These are phyloP conservation scores for Lycocorax pyrrhopterus DNA, from an alignment of 2,113 vertebrate genomes.

Conservation along the genomic window DNA sequence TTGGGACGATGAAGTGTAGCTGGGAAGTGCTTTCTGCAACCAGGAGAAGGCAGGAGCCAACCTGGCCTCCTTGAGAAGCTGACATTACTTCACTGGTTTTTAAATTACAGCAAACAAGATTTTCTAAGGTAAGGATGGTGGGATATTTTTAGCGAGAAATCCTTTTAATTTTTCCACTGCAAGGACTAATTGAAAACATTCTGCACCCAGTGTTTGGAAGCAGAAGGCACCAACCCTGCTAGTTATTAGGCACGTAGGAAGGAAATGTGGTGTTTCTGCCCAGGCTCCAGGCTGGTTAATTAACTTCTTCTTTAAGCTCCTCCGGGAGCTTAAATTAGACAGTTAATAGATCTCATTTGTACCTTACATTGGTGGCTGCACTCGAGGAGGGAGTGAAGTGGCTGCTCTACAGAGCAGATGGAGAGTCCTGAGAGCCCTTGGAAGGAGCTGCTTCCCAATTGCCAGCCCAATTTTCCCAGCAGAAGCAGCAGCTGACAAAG, in stretches of 20 bases:
- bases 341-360: slow-evolving; percentile 10
- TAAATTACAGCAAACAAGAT: background rate
- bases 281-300: slow-evolving; percentile 40
- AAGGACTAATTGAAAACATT: slow-evolving; percentile 31
- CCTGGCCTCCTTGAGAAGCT: background rate
- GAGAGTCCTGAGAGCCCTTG: background rate
- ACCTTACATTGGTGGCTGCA: background rate
- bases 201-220: background rate
- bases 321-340: slow-evolving; percentile 33
- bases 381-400: background rate
- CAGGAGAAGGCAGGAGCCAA: slow-evolving; percentile 8
- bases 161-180: background rate
- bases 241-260: background rate
- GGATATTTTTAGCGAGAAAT: slow-evolving; percentile 35
- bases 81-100: background rate
- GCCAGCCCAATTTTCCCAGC: background rate
- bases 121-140: background rate
- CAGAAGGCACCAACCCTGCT: slow-evolving; percentile 3
- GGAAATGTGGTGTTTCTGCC: background rate
- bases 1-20: background rate
- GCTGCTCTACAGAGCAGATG: background rate
- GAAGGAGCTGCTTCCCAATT: background rate
- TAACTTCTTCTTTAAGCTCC: slow-evolving; percentile 11
- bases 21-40: background rate
- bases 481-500: slow-evolving; percentile 1